Conservation (phyloP, 2,888 invertebrate species). For the Drosophila quinaria region DNA sequence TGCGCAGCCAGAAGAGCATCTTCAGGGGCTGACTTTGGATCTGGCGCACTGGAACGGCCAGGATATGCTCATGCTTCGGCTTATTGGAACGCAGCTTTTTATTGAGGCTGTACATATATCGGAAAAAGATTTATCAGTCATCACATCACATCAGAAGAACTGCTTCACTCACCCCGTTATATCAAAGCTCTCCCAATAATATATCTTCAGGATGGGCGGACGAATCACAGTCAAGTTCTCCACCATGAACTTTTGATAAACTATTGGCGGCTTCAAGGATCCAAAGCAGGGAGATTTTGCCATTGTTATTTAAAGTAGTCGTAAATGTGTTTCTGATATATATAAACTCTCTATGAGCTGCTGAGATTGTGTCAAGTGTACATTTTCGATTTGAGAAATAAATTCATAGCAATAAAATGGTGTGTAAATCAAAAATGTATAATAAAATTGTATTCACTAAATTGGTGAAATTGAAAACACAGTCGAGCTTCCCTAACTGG, state of each 20-base stretch:
- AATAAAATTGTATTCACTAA: too few relatives aligned
- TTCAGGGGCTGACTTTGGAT: slow-evolving; percentile 77
- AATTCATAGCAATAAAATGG: too few relatives aligned
- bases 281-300: slow-evolving; percentile 42
- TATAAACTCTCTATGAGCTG: slow-evolving; percentile 7
- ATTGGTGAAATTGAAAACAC: too few relatives aligned
- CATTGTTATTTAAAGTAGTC: background rate
- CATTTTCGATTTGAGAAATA: background rate
- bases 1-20: slow-evolving; percentile 78
- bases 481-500: too few relatives aligned
- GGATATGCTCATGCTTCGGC: slow-evolving; percentile 61
- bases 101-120: slow-evolving; percentile 61
- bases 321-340: slow-evolving; percentile 9
- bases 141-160: background rate
- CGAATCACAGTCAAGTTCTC: slow-evolving; percentile 77
- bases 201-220: slow-evolving; percentile 77
- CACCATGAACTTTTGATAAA: slow-evolving; percentile 70
- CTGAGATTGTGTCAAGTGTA: background rate
- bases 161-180: slow-evolving; percentile 63
- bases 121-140: background rate
- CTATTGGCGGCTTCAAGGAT: slow-evolving; percentile 20
- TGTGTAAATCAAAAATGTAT: too few relatives aligned
- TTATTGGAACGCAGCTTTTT: slow-evolving; percentile 61
- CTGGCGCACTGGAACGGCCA: slow-evolving; percentile 73
- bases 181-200: slow-evolving; percentile 79